phyloP scores from a whole-genome alignment of 2,888 invertebrate genomes.

The Pristionchus mayeri region DNA sequence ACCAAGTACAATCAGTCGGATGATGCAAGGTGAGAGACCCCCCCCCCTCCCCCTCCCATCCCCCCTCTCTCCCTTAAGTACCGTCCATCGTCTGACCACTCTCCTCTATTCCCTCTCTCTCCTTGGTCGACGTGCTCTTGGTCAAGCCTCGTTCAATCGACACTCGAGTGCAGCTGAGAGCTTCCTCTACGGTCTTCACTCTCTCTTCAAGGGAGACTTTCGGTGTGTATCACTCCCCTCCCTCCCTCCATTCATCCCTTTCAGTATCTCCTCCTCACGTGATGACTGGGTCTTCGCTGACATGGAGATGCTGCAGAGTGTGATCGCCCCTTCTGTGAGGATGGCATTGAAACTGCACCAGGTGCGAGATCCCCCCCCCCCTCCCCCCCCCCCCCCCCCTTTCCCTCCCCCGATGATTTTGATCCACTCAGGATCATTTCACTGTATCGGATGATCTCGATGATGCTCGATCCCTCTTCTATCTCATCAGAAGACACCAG shows the following conservation, averaged over 20 bases:
- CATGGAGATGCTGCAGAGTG: constrained; percentile 92
- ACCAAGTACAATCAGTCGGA: background rate
- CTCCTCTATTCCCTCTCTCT: constrained; percentile 92
- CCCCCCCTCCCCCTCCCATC: no score
- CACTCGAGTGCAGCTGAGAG: constrained; percentile 87
- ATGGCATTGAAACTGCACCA: constrained; percentile 79
- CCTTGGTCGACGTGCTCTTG: constrained; percentile 90
- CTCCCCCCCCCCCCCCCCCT: no score
- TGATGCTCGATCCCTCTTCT: constrained; percentile 82
- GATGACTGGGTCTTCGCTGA: constrained; percentile 99
- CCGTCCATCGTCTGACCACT: background rate
- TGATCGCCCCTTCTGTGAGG: constrained; percentile 94
- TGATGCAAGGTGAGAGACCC: no score
- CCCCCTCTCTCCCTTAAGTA: background rate
- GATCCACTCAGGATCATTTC: constrained; percentile 89
- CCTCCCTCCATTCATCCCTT: constrained; percentile 76
- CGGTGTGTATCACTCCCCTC: constrained; percentile 54
- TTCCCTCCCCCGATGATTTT: background rate
- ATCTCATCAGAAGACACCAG: constrained; percentile 90
- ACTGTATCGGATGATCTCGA: constrained; percentile 94
- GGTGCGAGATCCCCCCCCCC: constrained; percentile 26
- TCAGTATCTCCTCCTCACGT: constrained; percentile 92
- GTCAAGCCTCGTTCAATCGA: constrained; percentile 89
- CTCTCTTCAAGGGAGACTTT: constrained; percentile 90
- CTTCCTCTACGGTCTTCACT: constrained; percentile 95